Percentiles rank a stretch among this genome's conserved stretches.
phyloP scores from a whole-genome alignment of 2,113 vertebrate genomes.

The Verasper variegatus region DNA sequence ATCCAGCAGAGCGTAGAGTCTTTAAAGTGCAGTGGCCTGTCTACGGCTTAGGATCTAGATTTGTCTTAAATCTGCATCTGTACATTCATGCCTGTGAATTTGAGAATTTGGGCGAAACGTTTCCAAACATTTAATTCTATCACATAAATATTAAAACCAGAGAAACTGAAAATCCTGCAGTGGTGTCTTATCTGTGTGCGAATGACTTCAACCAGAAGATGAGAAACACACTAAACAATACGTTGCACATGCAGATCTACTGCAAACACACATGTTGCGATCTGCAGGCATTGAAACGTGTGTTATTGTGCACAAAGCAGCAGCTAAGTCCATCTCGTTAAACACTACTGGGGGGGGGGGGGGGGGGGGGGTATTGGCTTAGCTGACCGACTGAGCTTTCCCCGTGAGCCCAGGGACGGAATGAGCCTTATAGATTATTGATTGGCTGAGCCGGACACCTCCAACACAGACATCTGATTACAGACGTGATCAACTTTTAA shows the following conservation, averaged over 20 bases:
- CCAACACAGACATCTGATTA: not conserved
- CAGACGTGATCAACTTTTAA: no score
- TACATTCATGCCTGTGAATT: no score
- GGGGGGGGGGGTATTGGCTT: conserved; percentile 56
- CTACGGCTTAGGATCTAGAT: no score
- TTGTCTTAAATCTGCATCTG: no score
- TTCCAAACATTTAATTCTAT: no score
- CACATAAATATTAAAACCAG: no score
- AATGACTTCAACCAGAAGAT: not conserved
- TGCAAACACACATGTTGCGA: conserved; percentile 39
- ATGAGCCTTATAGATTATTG: conserved; percentile 22
- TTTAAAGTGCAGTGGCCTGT: no score
- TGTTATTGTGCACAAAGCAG: conserved; percentile 49
- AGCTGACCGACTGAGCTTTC: conserved; percentile 31
- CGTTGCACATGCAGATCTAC: conserved; percentile 7
- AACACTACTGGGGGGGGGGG: conserved; percentile 61
- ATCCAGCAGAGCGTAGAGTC: no score
- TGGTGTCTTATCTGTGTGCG: no score
- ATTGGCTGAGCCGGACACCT: conserved; percentile 13
- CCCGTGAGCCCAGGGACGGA: conserved; percentile 22
- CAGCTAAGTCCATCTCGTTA: conserved; percentile 62
- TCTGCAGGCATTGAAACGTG: not conserved
- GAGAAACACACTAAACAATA: not conserved
- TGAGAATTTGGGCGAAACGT: no score
- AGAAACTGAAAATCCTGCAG: no score